phyloP scores from a whole-genome alignment of 2,113 vertebrate genomes.

The Macquaria ambigua region DNA sequence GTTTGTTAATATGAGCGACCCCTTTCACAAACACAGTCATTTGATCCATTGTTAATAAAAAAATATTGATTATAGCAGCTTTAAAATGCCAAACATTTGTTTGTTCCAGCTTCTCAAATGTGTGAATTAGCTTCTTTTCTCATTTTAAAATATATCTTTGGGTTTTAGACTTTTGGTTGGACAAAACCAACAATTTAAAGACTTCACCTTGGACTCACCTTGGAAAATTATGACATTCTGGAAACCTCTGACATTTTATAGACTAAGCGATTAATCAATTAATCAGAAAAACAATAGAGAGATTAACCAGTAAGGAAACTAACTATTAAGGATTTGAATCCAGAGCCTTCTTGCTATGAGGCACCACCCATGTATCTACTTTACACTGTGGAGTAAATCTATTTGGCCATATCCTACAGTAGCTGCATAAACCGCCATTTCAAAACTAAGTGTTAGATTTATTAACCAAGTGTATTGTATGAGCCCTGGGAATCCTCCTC shows the following conservation, averaged over 20 bases:
- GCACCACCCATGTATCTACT: neutral
- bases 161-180: neutral
- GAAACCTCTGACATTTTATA: neutral
- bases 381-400: constrained; percentile 30
- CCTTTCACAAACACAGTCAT: neutral
- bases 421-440: constrained; percentile 36
- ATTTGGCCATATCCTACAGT: neutral
- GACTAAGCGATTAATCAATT: neutral
- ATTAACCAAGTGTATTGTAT: constrained; percentile 52
- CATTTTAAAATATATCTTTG: neutral
- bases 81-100: no score
- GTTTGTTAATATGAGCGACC: neutral
- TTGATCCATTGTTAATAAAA: no score
- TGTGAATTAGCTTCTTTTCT: no score
- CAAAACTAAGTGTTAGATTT: constrained; percentile 49
- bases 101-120: no score
- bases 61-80: no score
- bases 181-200: neutral
- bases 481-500: constrained; percentile 57
- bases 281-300: neutral
- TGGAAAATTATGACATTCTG: neutral
- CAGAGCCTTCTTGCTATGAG: neutral
- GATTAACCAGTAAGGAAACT: neutral
- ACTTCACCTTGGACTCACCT: neutral
- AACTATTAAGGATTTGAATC: neutral